These are phyloP conservation scores for Hoplostethus atlanticus DNA, from an alignment of 2,797 vertebrate genomes.

Conservation along the genomic window DNA sequence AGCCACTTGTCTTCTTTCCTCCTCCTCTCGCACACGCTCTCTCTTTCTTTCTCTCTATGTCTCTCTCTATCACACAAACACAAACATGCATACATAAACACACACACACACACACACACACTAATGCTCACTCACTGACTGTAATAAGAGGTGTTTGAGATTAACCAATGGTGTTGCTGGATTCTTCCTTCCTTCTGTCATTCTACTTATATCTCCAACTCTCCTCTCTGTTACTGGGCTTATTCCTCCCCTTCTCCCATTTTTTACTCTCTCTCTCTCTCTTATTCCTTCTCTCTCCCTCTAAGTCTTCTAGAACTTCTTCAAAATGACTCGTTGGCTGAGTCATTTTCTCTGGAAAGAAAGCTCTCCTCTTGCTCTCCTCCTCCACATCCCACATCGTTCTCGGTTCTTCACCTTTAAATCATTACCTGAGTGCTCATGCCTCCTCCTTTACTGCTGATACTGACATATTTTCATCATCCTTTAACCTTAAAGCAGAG, in stretches of 20 bases:
- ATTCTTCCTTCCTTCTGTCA: background rate
- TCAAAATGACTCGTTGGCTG: too few species aligned
- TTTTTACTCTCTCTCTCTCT: background rate
- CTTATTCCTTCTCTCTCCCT: background rate
- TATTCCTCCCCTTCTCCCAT: background rate
- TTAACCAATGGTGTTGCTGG: background rate
- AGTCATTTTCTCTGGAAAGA: background rate
- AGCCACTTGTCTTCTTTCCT: slow-evolving; percentile 32
- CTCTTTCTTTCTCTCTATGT: background rate
- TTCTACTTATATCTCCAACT: background rate
- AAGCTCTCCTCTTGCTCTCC: slow-evolving; percentile 5
- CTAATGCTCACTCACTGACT: slow-evolving; percentile 1
- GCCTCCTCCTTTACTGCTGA: slow-evolving; percentile 13
- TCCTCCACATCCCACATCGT: background rate
- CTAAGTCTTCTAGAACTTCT: too few species aligned
- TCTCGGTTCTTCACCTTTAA: slow-evolving; percentile 27
- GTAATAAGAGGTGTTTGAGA: slow-evolving; percentile 13
- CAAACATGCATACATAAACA: background rate
- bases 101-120: slow-evolving; percentile 4
- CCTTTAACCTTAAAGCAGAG: slow-evolving; percentile 7
- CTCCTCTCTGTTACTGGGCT: background rate
- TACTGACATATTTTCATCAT: slow-evolving; percentile 17
- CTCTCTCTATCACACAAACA: background rate
- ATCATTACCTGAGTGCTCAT: slow-evolving; percentile 27
- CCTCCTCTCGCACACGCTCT: background rate